Conservation (phyloP, 2,888 invertebrate species). For the Apodemia mormo region DNA sequence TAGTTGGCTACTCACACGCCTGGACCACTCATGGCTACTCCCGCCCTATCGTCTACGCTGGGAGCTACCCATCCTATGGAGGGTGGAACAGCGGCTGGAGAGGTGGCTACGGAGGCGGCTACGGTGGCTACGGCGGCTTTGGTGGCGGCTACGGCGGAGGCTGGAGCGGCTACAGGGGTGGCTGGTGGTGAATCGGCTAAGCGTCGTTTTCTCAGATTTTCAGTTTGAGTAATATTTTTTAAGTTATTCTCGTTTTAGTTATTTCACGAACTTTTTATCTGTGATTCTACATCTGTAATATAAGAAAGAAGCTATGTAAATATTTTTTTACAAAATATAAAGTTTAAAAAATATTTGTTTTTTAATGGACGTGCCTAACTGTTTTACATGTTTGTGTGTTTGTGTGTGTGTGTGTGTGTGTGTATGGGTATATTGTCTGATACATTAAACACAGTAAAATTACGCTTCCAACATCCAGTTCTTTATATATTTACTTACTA, state of each 20-base stretch:
- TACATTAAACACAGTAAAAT: no score
- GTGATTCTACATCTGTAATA: constrained; percentile 1
- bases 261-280: neutral
- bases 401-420: no score
- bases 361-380: neutral
- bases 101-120: constrained; percentile 29
- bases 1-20: constrained; percentile 48
- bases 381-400: no score
- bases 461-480: no score
- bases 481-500: no score
- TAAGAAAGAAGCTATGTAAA: neutral
- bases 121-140: constrained; percentile 24
- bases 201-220: neutral
- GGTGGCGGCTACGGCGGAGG: constrained; percentile 38
- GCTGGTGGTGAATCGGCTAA: constrained; percentile 37
- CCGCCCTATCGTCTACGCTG: constrained; percentile 16
- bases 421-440: neutral
- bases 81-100: constrained; percentile 31
- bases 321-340: constrained; percentile 5
- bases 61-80: constrained; percentile 12
- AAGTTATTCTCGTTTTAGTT: neutral
- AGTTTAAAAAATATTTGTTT: neutral
- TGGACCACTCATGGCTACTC: constrained; percentile 33
- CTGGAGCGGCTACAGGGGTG: constrained; percentile 18
- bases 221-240: neutral